Conservation (phyloP, 2,797 vertebrate genomes). For the Gymnothorax javanicus region DNA sequence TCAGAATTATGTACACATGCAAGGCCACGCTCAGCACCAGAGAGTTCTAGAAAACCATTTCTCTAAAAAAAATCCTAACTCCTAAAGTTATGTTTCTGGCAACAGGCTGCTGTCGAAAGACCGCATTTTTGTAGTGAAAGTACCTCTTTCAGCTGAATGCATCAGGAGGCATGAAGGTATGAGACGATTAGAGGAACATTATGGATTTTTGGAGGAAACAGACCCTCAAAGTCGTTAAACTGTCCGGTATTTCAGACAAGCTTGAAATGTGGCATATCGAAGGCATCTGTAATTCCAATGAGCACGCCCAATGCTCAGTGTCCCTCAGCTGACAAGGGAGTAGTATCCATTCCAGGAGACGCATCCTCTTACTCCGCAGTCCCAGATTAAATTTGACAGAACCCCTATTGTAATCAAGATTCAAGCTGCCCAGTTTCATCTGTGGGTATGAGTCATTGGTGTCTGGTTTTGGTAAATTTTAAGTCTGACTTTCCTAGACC, state of each 20-base stretch:
- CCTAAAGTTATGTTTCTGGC: not conserved
- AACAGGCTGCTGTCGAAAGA: slow-evolving; percentile 12
- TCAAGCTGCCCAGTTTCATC: no score
- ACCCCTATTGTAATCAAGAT: no score
- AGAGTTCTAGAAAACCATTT: not conserved
- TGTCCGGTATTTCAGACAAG: not conserved
- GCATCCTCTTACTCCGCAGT: no score
- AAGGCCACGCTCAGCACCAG: not conserved
- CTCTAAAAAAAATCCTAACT: not conserved
- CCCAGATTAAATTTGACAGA: no score
- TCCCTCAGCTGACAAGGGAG: not conserved
- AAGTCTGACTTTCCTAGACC: no score
- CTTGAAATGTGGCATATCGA: slow-evolving; percentile 1
- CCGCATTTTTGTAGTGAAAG: not conserved
- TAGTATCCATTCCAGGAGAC: not conserved
- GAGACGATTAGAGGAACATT: slow-evolving; percentile 4
- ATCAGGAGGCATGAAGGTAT: slow-evolving; percentile 14
- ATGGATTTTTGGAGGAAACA: slow-evolving; percentile 20
- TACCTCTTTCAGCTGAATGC: not conserved
- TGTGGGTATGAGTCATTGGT: no score
- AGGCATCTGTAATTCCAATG: not conserved
- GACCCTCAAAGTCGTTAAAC: slow-evolving; percentile 10
- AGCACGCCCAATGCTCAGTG: not conserved
- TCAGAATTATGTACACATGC: no score
- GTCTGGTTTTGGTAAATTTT: no score